These are phyloP conservation scores for Calephelis nemesis DNA, from an alignment of 1,140 invertebrate genomes.

Conservation along the genomic window DNA sequence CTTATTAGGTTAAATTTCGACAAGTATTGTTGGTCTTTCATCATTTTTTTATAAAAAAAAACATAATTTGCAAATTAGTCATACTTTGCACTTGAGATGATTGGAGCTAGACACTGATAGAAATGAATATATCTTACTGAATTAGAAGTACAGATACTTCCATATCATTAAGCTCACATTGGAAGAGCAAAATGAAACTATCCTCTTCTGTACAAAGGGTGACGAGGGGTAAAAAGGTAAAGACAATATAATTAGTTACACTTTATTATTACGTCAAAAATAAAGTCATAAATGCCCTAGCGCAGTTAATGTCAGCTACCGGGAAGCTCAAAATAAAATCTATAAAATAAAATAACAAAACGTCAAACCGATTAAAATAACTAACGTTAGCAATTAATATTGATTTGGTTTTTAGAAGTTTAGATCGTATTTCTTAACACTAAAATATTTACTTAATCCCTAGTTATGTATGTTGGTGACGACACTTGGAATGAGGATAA, in stretches of 20 bases:
- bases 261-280: slow-evolving; percentile 32
- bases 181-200: no score
- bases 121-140: no score
- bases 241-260: slow-evolving; percentile 30
- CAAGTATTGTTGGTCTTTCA: no score
- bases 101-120: no score
- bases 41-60: no score
- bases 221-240: neutral
- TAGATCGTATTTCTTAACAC: slow-evolving; percentile 5
- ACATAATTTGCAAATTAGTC: no score
- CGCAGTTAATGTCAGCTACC: slow-evolving; percentile 25
- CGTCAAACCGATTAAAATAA: slow-evolving; percentile 30
- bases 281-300: slow-evolving; percentile 33
- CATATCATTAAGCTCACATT: no score
- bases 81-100: no score
- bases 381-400: slow-evolving; percentile 20
- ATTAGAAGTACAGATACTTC: no score
- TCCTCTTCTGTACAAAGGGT: no score
- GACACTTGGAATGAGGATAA: neutral
- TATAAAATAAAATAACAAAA: slow-evolving; percentile 39
- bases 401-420: slow-evolving; percentile 32
- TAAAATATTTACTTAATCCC: slow-evolving; percentile 4
- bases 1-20: no score
- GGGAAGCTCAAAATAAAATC: slow-evolving; percentile 33
- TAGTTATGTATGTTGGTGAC: neutral